phyloP scores from a whole-genome alignment of 2,888 invertebrate species.

The Gonocerus acuteangulatus region DNA sequence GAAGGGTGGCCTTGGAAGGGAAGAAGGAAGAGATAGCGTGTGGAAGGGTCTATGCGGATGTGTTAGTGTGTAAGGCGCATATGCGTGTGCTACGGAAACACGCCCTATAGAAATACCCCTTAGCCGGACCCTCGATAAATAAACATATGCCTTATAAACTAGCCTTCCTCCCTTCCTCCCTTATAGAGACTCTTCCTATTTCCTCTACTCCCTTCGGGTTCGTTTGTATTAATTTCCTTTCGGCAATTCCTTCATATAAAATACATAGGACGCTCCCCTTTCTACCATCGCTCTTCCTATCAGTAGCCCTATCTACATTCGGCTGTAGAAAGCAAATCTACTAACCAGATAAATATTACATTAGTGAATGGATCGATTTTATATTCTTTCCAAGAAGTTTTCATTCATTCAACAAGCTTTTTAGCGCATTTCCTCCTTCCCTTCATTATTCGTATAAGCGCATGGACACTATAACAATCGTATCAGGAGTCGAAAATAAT shows the following conservation, averaged over 20 bases:
- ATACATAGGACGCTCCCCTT: conserved; percentile 9
- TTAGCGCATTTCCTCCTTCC: too few species aligned
- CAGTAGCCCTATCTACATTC: background rate
- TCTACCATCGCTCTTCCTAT: background rate
- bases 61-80: too few species aligned
- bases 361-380: background rate
- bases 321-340: background rate
- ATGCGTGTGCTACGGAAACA: too few species aligned
- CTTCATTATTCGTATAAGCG: too few species aligned
- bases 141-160: conserved; percentile 22
- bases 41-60: too few species aligned
- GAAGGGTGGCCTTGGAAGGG: too few species aligned
- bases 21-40: too few species aligned
- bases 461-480: too few species aligned
- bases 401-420: too few species aligned
- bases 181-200: conserved; percentile 4
- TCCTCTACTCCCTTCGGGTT: conserved; percentile 2
- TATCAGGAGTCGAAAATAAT: too few species aligned
- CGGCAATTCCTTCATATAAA: conserved; percentile 17
- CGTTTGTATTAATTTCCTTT: conserved; percentile 18
- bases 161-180: conserved; percentile 10
- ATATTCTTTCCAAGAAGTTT: too few species aligned
- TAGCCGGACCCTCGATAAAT: conserved; percentile 15
- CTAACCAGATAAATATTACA: background rate
- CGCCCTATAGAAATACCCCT: too few species aligned